phyloP scores from a whole-genome alignment of 2,113 vertebrate genomes.

The Taurulus bubalis region DNA sequence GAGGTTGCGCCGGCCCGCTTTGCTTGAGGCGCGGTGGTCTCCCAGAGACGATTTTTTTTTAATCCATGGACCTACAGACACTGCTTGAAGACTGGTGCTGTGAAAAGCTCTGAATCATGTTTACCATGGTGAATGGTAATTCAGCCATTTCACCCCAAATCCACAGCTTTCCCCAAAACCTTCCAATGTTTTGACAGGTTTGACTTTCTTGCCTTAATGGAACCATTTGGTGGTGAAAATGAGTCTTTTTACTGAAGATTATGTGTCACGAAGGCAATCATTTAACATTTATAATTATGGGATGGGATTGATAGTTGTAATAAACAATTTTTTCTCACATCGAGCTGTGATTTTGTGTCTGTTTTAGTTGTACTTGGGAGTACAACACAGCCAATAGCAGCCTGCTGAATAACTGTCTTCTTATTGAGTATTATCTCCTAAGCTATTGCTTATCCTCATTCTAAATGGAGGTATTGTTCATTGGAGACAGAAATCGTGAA shows the following conservation, averaged over 20 bases:
- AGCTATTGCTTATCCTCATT: neutral
- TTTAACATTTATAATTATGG: conserved; percentile 54
- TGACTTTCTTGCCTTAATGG: conserved; percentile 67
- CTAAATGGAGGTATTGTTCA: neutral
- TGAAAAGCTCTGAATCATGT: neutral
- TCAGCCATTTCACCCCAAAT: conserved; percentile 30
- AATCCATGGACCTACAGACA: conserved; percentile 16
- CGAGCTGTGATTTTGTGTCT: conserved; percentile 14
- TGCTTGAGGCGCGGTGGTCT: neutral
- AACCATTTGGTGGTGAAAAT: conserved; percentile 5
- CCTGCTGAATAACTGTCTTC: neutral
- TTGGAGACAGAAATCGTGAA: neutral
- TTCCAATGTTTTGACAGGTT: conserved; percentile 21
- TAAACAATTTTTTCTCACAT: conserved; percentile 66
- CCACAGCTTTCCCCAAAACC: conserved; percentile 2
- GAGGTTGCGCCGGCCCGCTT: neutral
- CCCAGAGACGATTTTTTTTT: conserved; percentile 8
- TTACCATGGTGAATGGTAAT: conserved; percentile 21
- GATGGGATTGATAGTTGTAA: conserved; percentile 34
- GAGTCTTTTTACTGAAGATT: conserved; percentile 34
- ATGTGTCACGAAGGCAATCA: conserved; percentile 15
- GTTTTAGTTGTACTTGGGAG: neutral
- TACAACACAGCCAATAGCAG: neutral
- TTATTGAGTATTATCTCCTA: neutral
- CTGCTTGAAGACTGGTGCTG: neutral